Base-by-base conservation (phyloP, 2,888 invertebrate genomes). In the Drosophila subsilvestris region DNA sequence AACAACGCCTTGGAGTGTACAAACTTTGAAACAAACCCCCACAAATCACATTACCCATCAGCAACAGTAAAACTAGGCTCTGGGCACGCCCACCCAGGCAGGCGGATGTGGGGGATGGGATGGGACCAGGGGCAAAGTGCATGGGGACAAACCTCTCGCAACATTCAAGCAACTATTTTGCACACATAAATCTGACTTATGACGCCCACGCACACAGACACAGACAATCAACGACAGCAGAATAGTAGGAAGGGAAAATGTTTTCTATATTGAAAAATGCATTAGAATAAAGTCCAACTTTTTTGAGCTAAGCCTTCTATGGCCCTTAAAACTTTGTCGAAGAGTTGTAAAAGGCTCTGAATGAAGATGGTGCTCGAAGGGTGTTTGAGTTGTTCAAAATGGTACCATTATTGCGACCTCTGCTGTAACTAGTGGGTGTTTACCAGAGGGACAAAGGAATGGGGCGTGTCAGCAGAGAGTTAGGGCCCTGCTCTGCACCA, bases 141-240 rank as follows among this genome's bases (percentile, higher is more conserved):
- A 61, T 54, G 48, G 68, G 51, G 53, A 53, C 66, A 66, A 44
- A 43, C 53, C 55, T 48, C 50, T 18, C 32, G 20, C 32, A 54
- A 48, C 62, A 62, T 56, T 68, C 69, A 20, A 53, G 69, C 47
- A 73, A 85, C 76, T 82, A 80, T 71, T 85, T 85, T 83, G 80
- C 85, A 80, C 83, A 79, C 83, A 84, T 84, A 84, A 85, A 84
- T 84, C 78, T 83, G 78, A 85, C 78, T 85, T 85, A 84, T 80
- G 85, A 76, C 80, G 79, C 79, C 80, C 78, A 70, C 82, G 71
- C 60, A 63, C 55, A 27, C 53, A 44, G 27, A 63, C 55, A 27
- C 53, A 44, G 27, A 68, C 48, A 51, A 9, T 27, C 49, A 37
- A 44, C 32, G 53, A 42, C 47, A 47, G 45, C 42, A n/a, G 9